Evolutionary conservation across 2,797 vertebrate genomes (phyloP), one percentile per base, ranked within the genome.

Genomic region (Merluccius polli): DNA sequence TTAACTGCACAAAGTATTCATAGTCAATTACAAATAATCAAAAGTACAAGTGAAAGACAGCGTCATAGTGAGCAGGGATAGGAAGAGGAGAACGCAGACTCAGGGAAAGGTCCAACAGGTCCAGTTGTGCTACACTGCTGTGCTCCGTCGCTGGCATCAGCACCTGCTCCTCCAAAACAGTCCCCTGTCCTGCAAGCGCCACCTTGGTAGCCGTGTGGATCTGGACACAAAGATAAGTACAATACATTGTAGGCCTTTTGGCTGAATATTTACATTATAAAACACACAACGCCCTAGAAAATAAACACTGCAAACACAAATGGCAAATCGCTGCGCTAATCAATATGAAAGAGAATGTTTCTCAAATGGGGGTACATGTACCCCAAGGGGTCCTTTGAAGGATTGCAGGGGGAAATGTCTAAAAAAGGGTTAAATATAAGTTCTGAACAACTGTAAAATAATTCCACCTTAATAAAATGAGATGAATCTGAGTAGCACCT

Each of bases 21-120:
- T 12, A 65, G 1, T 63, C n/a, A 27, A 27, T 35, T 35, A 35
- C 65, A 44, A 73, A 35, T 33, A 4, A 76, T 91, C 81, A 93
- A 81, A 94, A 94, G 83, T 88, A 67, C n/a, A 95, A 91, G 72
- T 93, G 86, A 78, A 95, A 94, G 44, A 92, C 7, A 21, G 92
- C 90, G 77, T 95, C 94, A 33, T 95, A 95, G 74, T 33, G 75
- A 29, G 86, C 88, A 67, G 87, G 79, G 52, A 95, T 80, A 18
- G 93, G 94, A 18, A 93, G 78, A 52, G 89, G 80, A 75, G 93
- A 90, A 59, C 95, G 80, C n/a, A n/a, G n/a, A 36, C 35, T 84
- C 44, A 91, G 29, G 27, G 87, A 82, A 4, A 92, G 84, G 5
- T 84, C 88, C 63, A 77, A 71, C n/a, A 94, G 83, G 80, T 94